Conservation (phyloP, 2,113 vertebrate species). For the Alces alces region DNA sequence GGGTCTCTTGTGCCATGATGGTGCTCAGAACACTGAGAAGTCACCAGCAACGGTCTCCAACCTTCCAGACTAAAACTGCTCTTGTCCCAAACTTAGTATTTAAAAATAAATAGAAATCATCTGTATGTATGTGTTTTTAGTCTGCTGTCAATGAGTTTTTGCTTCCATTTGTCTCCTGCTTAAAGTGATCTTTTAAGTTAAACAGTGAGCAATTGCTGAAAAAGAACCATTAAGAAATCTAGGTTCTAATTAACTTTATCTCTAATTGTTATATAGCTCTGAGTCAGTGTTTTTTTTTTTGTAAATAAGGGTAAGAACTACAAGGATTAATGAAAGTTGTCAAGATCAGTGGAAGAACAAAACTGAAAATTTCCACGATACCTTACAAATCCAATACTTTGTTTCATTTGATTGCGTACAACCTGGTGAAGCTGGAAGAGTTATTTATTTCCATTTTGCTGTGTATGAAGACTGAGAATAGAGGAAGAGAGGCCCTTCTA, state of each 20-base stretch:
- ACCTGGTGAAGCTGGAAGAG: background rate
- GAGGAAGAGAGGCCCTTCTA: background rate
- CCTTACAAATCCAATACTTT: background rate
- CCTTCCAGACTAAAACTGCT: background rate
- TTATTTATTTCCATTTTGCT: background rate
- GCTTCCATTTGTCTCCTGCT: background rate
- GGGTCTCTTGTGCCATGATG: background rate
- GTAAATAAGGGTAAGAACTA: slow-evolving; percentile 23
- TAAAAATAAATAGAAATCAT: background rate
- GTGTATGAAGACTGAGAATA: background rate
- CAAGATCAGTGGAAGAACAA: slow-evolving; percentile 27
- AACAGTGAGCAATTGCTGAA: slow-evolving; percentile 12
- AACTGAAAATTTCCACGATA: slow-evolving; percentile 18
- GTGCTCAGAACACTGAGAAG: background rate
- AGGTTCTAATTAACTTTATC: slow-evolving; percentile 55
- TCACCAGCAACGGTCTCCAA: background rate
- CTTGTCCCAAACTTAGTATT: background rate
- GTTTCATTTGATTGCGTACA: background rate
- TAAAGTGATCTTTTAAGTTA: slow-evolving; percentile 20
- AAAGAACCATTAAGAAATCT: slow-evolving; percentile 41
- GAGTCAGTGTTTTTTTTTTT: slow-evolving; percentile 37
- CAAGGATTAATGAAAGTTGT: slow-evolving; percentile 62
- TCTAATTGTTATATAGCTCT: slow-evolving; percentile 52
- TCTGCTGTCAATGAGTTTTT: background rate
- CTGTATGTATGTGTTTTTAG: background rate